These are phyloP conservation scores for Andrena haemorrhoa DNA, from an alignment of 2,888 invertebrate genomes.

Conservation along the genomic window DNA sequence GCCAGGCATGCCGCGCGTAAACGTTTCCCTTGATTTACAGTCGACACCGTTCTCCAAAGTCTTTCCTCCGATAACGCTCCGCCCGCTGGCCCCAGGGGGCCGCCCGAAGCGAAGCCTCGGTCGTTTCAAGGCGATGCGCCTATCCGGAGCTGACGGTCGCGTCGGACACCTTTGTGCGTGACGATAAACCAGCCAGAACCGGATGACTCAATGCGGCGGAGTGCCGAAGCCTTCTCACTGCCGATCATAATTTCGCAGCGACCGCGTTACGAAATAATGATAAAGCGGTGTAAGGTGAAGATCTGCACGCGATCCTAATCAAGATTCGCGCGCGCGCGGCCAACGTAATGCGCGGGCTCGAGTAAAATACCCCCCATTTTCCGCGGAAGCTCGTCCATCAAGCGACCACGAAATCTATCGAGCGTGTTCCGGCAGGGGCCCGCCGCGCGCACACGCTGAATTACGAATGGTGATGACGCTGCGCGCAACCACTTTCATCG, in stretches of 20 bases:
- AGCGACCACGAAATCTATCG: slow-evolving; percentile 28
- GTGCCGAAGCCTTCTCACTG: background rate
- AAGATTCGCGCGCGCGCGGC: slow-evolving; percentile 12
- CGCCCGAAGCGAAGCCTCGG: too few species aligned
- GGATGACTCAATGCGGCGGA: background rate
- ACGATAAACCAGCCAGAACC: background rate
- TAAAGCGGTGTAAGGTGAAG: slow-evolving; percentile 15
- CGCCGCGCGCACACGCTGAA: slow-evolving; percentile 18
- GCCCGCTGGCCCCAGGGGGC: too few species aligned
- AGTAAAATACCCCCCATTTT: slow-evolving; percentile 12
- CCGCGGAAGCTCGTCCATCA: slow-evolving; percentile 43
- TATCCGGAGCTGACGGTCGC: background rate
- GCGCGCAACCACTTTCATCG: slow-evolving; percentile 67
- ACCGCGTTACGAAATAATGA: slow-evolving; percentile 26
- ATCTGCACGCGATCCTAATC: slow-evolving; percentile 22
- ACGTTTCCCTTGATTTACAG: background rate
- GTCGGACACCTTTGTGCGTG: background rate
- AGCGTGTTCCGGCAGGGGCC: slow-evolving; percentile 46
- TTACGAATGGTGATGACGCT: slow-evolving; percentile 22
- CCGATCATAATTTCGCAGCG: slow-evolving; percentile 14
- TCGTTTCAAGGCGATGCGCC: too few species aligned
- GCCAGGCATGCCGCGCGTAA: background rate
- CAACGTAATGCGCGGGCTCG: slow-evolving; percentile 13
- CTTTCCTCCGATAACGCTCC: background rate
- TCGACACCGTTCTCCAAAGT: background rate